These are phyloP conservation scores for Enteromius anoplus DNA, from an alignment of 2,797 vertebrate species.

Conservation along the genomic window DNA sequence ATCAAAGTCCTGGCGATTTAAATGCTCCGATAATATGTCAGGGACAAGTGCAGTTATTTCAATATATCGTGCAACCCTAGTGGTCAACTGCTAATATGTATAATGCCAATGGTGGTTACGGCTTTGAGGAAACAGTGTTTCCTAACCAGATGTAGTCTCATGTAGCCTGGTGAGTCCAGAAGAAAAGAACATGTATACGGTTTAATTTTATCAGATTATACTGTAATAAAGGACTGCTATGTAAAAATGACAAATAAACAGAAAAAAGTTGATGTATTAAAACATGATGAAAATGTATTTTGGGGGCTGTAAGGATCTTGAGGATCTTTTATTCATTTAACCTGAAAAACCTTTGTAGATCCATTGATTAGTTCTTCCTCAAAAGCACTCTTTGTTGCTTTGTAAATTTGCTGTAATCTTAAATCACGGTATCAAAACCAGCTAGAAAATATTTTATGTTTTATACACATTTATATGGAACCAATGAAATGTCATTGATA, in stretches of 20 bases:
- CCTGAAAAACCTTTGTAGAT: neutral
- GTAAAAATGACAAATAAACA: neutral
- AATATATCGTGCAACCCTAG: neutral
- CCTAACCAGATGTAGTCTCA: neutral
- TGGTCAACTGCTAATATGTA: neutral
- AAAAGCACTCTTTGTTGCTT: neutral
- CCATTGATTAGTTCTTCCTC: neutral
- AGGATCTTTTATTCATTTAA: neutral
- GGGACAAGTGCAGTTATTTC: neutral
- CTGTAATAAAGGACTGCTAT: neutral
- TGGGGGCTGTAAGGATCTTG: neutral
- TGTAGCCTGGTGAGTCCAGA: neutral
- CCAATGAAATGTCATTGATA: neutral
- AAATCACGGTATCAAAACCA: neutral
- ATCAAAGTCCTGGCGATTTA: neutral
- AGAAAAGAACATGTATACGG: neutral
- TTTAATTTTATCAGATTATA: neutral
- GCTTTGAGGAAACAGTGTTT: neutral
- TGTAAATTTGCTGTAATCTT: neutral
- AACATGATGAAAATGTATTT: neutral
- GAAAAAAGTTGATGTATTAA: neutral
- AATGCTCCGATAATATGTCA: neutral
- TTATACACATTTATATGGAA: neutral
- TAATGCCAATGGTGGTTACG: neutral
- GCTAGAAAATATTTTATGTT: neutral